phyloP scores from a whole-genome alignment of 1,140 invertebrate species.

The Drosophila ananassae region DNA sequence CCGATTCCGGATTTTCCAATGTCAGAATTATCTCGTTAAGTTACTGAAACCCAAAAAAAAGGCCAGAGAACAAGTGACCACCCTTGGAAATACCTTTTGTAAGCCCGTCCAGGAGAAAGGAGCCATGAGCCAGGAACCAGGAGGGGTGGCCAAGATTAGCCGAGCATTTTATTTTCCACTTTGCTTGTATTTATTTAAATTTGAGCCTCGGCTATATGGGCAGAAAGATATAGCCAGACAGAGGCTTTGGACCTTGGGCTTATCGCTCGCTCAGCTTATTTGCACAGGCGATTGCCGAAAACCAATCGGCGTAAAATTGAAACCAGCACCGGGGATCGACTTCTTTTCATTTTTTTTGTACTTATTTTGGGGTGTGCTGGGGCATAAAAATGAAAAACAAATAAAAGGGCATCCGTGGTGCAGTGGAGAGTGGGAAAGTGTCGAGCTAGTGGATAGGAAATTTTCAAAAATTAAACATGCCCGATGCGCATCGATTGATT shows the following conservation, averaged over 20 bases:
- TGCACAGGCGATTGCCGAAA: slow-evolving; percentile 83
- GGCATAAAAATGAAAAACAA: slow-evolving; percentile 79
- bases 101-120: not conserved
- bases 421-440: not conserved
- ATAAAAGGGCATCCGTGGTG: slow-evolving; percentile 60
- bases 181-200: slow-evolving; percentile 82
- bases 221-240: slow-evolving; percentile 28
- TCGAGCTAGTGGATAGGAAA: slow-evolving; percentile 71
- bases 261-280: slow-evolving; percentile 79
- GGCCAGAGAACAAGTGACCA: not conserved
- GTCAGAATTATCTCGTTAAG: slow-evolving; percentile 43
- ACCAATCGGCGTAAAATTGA: slow-evolving; percentile 83
- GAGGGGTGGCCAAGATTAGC: slow-evolving; percentile 35
- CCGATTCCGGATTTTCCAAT: slow-evolving; percentile 35
- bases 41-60: slow-evolving; percentile 1
- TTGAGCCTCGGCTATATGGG: slow-evolving; percentile 45
- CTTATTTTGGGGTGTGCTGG: slow-evolving; percentile 48
- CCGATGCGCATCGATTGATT: slow-evolving; percentile 71
- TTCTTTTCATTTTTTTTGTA: not conserved
- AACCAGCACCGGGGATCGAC: slow-evolving; percentile 66
- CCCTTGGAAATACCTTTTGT: slow-evolving; percentile 31
- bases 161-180: slow-evolving; percentile 73
- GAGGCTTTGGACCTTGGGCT: slow-evolving; percentile 53
- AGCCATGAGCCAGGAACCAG: not conserved
- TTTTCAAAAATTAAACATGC: slow-evolving; percentile 77